phyloP scores from a whole-genome alignment of 1,140 invertebrate genomes.

The Aplysia californica region DNA sequence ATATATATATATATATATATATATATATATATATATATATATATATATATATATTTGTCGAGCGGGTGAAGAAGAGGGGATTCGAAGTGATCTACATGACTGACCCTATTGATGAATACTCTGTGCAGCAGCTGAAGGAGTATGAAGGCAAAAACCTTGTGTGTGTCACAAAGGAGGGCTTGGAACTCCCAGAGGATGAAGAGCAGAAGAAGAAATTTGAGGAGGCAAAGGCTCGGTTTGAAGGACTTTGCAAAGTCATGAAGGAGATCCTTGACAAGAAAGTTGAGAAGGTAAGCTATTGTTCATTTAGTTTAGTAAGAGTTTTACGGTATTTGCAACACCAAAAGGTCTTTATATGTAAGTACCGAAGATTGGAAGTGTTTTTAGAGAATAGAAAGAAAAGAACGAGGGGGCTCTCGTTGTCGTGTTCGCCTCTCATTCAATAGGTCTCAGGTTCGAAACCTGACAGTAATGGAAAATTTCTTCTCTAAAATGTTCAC shows the following conservation, averaged over 20 bases:
- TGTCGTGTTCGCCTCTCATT: not conserved
- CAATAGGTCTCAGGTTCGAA: no score
- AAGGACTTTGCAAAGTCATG: constrained; percentile 96
- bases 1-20: no score
- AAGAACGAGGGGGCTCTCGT: not conserved
- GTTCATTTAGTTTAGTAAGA: not conserved
- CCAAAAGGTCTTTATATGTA: no score
- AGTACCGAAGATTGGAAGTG: no score
- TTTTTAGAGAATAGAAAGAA: not conserved
- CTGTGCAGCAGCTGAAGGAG: constrained; percentile 97
- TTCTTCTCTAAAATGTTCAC: no score
- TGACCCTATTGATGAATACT: constrained; percentile 99
- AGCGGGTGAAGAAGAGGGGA: constrained; percentile 95
- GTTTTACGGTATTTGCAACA: no score
- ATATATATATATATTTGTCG: constrained; percentile 96
- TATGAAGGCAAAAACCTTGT: constrained; percentile 96
- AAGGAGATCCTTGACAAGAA: constrained; percentile 98
- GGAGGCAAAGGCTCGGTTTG: constrained; percentile 84
- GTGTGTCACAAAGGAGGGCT: constrained; percentile 97
- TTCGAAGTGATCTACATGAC: constrained; percentile 99
- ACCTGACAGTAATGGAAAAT: no score
- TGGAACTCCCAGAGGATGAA: constrained; percentile 88
- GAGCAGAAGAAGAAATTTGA: constrained; percentile 97
- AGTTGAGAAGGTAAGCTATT: constrained; percentile 83
- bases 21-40: no score